These are phyloP conservation scores for Pinna nobilis DNA, from an alignment of 1,140 invertebrate species.

Conservation along the genomic window DNA sequence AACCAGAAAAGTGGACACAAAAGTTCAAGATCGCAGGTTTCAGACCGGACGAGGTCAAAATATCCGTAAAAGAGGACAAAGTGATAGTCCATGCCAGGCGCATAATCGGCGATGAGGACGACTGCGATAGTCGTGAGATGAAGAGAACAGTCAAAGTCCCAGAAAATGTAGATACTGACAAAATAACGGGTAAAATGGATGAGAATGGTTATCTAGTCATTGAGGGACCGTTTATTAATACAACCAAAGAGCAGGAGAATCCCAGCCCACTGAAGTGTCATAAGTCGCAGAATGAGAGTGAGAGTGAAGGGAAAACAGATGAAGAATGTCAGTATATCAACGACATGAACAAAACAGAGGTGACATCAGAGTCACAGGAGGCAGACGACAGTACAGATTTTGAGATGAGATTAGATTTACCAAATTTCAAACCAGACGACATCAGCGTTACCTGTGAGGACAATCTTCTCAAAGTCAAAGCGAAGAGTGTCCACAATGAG, in stretches of 20 bases:
- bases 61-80: background rate
- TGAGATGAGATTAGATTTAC: slow-evolving; percentile 6
- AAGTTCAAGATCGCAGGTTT: background rate
- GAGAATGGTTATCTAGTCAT: background rate
- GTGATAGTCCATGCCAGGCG: background rate
- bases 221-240: background rate
- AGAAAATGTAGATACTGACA: background rate
- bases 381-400: background rate
- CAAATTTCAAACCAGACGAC: slow-evolving; percentile 5
- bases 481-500: background rate
- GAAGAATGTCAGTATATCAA: slow-evolving; percentile 8
- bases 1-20: background rate
- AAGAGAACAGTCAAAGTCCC: slow-evolving; percentile 4
- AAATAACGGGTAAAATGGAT: slow-evolving; percentile 5
- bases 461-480: background rate
- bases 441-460: background rate
- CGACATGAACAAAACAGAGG: background rate
- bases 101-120: background rate
- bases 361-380: slow-evolving; percentile 5
- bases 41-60: slow-evolving; percentile 6
- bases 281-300: background rate
- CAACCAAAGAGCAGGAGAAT: too few species aligned
- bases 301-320: slow-evolving; percentile 24
- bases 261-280: background rate
- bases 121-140: slow-evolving; percentile 4